Evolutionary conservation across 2,888 invertebrate genomes (phyloP), one percentile per base, ranked within the genome.

Genomic region (Eudasyphora cyanicolor): DNA sequence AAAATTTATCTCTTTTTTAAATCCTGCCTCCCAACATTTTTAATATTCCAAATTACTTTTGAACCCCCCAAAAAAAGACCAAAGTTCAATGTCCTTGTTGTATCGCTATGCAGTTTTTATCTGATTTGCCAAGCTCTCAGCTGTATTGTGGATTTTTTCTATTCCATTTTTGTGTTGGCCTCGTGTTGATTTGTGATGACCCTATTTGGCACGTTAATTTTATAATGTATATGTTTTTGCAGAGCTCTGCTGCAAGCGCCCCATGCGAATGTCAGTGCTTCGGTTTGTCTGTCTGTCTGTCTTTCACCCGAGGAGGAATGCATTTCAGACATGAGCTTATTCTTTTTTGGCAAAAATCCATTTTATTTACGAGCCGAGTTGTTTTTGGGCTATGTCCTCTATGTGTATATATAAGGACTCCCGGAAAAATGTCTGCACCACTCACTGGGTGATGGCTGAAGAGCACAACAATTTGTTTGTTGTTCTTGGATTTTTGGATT

Each of bases 151-250:
- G n/a, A 57, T 24, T 10, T 17, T 24, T 24, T 8, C 8, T 57
- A 27, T 24, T 54, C 24, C 19, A 5, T 14, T 57, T 1, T 19
- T 21, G 21, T 17, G 62, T 62, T 62, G 12, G 64, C 21, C 24
- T 45, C 42, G 21, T 57, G 77, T 74, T 83, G 57, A 84, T 84
- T 80, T 84, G 81, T 84, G 57, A 78, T 84, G 84, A 84, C 81
- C 76, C 81, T 74, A 81, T 78, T 84, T 84, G 84, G 84, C 81
- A 81, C 73, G 10, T 78, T 81, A 81, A 79, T 84, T 73, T 62
- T 69, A 62, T 79, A 81, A 81, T 81, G 76, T 42, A 83, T 77
- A 80, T n/a, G n/a, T 60, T 70, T 2, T 19, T 57, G n/a, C n/a
- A 27, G 57, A 12, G 57, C 57, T 32, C n/a, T n/a, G n/a, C n/a